Base-by-base conservation (phyloP, 2,888 invertebrate species). In the Dynastes grantii region DNA sequence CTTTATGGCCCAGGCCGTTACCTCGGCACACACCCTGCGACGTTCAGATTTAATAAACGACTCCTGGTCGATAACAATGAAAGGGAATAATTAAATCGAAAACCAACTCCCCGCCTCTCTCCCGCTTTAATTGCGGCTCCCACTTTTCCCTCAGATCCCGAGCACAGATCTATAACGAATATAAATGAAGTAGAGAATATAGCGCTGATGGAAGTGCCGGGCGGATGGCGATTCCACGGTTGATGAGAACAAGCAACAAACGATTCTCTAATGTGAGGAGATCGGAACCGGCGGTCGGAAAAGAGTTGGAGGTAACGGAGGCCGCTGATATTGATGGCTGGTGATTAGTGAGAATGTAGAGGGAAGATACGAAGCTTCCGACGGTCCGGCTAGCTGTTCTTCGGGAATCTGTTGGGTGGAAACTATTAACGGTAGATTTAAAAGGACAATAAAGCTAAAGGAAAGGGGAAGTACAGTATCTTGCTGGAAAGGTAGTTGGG, bases 41-140 rank as follows among this genome's bases (percentile, higher is more conserved):
- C 58, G 64, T 71, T 77, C 63, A 45, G 77, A 77, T 77, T 77
- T 77, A 77, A 77, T 77, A 77, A 77, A 77, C 63, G 71, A 71
- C 63, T 45, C 55, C 61, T 37, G 63, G 27, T 73, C 78, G 78
- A 78, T 78, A 78, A 78, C 75, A 78, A 78, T 76, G 78, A 78
- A 78, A 78, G 64, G 78, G 75, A 64, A 73, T 78, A 76, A 78
- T 78, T 78, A 78, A 78, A 78, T 78, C 64, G 78, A 78, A 67
- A 67, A 78, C 67, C 32, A 67, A 51, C 49, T 16, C 27, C 45
- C 6, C 67, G 22, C 40, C 27, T 63, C 11, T 37, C n/a, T 13
- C 29, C 11, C 64, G 64, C 64, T n/a, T 45, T 22, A 67, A 45
- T 29, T 37, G 32, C 29, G 11, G 29, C 64, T 55, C 55, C 64